Percentiles rank a stretch among this genome's conserved stretches.
Evolutionary conservation across 2,888 invertebrate genomes (phyloP).

Genomic region (Morinoia aosen): DNA sequence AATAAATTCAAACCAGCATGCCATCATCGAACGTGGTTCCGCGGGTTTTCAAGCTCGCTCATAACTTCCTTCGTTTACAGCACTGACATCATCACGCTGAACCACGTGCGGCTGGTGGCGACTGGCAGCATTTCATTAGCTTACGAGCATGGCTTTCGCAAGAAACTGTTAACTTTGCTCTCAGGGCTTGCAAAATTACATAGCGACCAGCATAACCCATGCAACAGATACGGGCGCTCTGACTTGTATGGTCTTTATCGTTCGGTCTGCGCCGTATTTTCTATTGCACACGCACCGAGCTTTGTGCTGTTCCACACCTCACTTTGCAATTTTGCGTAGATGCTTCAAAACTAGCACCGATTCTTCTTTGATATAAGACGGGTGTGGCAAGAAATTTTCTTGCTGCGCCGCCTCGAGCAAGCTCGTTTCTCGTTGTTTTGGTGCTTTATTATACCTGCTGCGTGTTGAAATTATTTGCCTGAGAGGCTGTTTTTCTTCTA

Average conservation of each 20-base stretch:
- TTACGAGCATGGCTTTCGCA: not conserved
- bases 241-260: slow-evolving; percentile 19
- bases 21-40: not conserved
- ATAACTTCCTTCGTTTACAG: not conserved
- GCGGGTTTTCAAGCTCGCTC: not conserved
- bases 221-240: not conserved
- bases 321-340: not conserved
- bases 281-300: not conserved
- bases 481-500: not conserved
- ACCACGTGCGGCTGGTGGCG: not conserved
- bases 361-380: not conserved
- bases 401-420: not conserved
- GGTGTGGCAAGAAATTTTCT: not conserved
- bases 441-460: not conserved
- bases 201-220: not conserved
- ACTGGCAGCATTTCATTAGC: slow-evolving; percentile 19
- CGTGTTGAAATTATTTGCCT: not conserved
- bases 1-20: not conserved
- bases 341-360: not conserved
- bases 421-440: not conserved
- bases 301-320: slow-evolving; percentile 22
- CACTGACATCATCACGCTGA: not conserved
- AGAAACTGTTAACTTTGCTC: not conserved
- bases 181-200: slow-evolving; percentile 26
- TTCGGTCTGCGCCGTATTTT: slow-evolving; percentile 32